Evolutionary conservation across 2,888 invertebrate species (phyloP).

Genomic region (Icerya purchasi): DNA sequence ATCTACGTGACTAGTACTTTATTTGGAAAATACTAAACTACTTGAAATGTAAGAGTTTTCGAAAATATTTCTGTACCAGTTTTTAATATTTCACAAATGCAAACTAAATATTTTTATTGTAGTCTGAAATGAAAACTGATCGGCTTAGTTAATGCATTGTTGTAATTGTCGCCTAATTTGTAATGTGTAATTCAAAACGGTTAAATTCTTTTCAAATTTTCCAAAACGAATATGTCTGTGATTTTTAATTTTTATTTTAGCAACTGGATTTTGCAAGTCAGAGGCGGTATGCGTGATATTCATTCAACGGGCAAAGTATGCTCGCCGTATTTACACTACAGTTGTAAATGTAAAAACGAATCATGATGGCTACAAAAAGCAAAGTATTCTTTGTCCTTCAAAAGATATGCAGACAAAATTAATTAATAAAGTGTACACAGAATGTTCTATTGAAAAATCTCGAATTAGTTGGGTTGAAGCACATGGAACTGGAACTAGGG

Average conservation of each 20-base stretch:
- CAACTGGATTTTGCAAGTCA: conserved; percentile 27
- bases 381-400: conserved; percentile 19
- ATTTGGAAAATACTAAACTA: no score
- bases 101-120: no score
- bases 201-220: no score
- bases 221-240: no score
- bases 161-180: no score
- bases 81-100: no score
- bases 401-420: conserved; percentile 8
- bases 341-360: conserved; percentile 33
- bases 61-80: no score
- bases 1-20: no score
- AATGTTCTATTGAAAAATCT: conserved; percentile 13
- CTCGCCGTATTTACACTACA: conserved; percentile 28
- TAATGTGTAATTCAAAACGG: no score
- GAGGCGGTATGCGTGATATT: conserved; percentile 27
- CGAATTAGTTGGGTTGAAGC: conserved; percentile 18
- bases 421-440: conserved; percentile 16
- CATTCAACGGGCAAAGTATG: conserved; percentile 25
- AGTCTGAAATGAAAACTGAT: no score
- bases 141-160: no score
- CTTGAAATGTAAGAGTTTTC: no score
- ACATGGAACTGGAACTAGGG: conserved; percentile 18
- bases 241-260: conserved; percentile 22
- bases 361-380: conserved; percentile 29